These are phyloP conservation scores for Physocephala rufipes DNA, from an alignment of 2,888 invertebrate genomes.

Conservation along the genomic window DNA sequence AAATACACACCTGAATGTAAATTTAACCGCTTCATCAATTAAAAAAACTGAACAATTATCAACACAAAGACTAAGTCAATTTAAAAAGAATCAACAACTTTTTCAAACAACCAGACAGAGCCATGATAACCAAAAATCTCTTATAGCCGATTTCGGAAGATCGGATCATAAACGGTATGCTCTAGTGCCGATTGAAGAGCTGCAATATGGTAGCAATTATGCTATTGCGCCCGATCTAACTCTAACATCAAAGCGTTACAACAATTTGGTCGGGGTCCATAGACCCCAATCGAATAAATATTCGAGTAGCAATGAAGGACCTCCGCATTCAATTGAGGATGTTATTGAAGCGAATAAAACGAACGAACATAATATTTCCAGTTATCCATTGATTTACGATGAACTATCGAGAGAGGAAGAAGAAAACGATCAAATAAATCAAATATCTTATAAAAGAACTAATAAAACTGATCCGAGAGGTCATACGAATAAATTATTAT, in stretches of 20 bases:
- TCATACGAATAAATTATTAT: constrained; percentile 56
- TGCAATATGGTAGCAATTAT: constrained; percentile 57
- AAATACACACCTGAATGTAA: constrained; percentile 36
- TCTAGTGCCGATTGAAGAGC: constrained; percentile 68
- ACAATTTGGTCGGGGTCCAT: constrained; percentile 63
- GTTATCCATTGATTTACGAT: constrained; percentile 34
- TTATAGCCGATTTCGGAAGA: constrained; percentile 44
- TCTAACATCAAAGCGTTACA: constrained; percentile 61
- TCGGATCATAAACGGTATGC: constrained; percentile 66
- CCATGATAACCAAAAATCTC: background rate
- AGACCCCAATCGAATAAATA: constrained; percentile 55
- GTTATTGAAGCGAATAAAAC: constrained; percentile 45
- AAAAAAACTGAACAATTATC: constrained; percentile 42
- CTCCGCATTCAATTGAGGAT: constrained; percentile 16
- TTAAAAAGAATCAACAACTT: constrained; percentile 38
- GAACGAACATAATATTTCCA: constrained; percentile 65
- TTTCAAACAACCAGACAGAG: constrained; percentile 5
- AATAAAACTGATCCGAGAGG: constrained; percentile 62
- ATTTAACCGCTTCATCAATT: constrained; percentile 32
- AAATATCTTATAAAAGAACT: constrained; percentile 69
- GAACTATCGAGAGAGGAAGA: constrained; percentile 44
- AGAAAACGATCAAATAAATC: constrained; percentile 64
- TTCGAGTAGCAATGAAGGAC: constrained; percentile 45
- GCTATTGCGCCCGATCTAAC: constrained; percentile 60
- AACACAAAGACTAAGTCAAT: constrained; percentile 43